Evolutionary conservation across 2,797 vertebrate genomes (phyloP).

Genomic region (Coracias cyanogaster): DNA sequence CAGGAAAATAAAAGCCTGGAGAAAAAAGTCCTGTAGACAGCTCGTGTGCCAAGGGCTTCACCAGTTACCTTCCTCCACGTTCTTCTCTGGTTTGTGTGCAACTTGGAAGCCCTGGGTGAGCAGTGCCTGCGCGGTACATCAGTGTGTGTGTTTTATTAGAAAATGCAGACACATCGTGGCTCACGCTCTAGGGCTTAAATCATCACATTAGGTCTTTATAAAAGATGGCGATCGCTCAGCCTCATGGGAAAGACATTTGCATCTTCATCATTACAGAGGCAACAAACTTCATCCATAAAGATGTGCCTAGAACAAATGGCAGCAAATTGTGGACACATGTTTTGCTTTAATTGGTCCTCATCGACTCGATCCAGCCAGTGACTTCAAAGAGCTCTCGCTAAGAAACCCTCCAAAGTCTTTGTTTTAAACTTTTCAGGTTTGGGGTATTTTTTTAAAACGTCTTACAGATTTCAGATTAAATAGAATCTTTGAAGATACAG

Average conservation of each 20-base stretch:
- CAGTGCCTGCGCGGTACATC: background rate
- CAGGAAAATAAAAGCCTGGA: background rate
- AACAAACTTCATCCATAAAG: constrained; percentile 67
- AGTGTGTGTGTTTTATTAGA: background rate
- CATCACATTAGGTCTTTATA: constrained; percentile 48
- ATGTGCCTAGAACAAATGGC: constrained; percentile 63
- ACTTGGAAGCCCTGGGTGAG: background rate
- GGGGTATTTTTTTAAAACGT: background rate
- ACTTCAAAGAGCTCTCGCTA: constrained; percentile 41
- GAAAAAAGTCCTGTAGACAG: background rate
- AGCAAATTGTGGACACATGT: constrained; percentile 65
- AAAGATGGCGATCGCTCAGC: constrained; percentile 15
- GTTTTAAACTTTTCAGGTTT: background rate
- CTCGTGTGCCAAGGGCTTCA: background rate
- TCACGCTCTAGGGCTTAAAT: constrained; percentile 54
- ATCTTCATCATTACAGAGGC: constrained; percentile 52
- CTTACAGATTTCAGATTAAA: constrained; percentile 39
- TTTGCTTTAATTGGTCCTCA: constrained; percentile 56
- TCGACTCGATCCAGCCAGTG: constrained; percentile 22
- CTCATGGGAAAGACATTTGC: constrained; percentile 59
- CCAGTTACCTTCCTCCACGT: background rate
- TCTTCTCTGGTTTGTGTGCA: background rate
- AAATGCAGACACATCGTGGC: constrained; percentile 27
- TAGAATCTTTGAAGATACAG: background rate
- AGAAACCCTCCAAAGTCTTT: constrained; percentile 41